phyloP scores from a whole-genome alignment of 2,113 vertebrate species.

The Lampris incognitus region DNA sequence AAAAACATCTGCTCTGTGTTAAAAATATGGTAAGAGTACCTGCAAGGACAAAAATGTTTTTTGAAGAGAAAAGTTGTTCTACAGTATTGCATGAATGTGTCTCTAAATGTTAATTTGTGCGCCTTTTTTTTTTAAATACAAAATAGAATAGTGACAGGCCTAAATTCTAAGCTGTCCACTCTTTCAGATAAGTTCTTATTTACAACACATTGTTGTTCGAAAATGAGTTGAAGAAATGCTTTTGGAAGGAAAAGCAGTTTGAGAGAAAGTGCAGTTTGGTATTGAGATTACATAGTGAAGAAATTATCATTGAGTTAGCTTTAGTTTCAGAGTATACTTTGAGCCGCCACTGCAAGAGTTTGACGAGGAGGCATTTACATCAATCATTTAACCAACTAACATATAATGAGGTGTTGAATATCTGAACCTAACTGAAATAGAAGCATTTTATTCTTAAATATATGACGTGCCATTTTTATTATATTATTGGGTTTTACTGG shows the following conservation, averaged over 20 bases:
- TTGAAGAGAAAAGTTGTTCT: neutral
- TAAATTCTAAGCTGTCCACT: neutral
- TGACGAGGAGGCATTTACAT: neutral
- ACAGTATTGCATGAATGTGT: neutral
- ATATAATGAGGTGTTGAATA: neutral
- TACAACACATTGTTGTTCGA: neutral
- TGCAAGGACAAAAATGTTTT: conserved; percentile 1
- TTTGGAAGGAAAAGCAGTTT: neutral
- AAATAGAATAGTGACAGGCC: neutral
- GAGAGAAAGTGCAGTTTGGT: neutral
- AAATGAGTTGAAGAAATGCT: neutral
- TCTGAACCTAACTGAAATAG: neutral
- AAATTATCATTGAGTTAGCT: too few relatives aligned
- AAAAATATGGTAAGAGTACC: neutral
- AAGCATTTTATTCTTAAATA: neutral
- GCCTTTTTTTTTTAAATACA: neutral
- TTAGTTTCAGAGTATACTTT: too few relatives aligned
- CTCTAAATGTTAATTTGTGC: neutral
- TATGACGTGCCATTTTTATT: too few relatives aligned
- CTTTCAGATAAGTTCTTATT: neutral
- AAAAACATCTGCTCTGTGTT: conserved; percentile 6
- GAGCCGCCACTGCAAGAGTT: too few relatives aligned
- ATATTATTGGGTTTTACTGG: too few relatives aligned
- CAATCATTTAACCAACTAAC: neutral
- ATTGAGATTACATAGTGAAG: too few relatives aligned